These are phyloP conservation scores for Trididemnum nubilum DNA, from an alignment of 23 tunicate species.

Conservation along the genomic window DNA sequence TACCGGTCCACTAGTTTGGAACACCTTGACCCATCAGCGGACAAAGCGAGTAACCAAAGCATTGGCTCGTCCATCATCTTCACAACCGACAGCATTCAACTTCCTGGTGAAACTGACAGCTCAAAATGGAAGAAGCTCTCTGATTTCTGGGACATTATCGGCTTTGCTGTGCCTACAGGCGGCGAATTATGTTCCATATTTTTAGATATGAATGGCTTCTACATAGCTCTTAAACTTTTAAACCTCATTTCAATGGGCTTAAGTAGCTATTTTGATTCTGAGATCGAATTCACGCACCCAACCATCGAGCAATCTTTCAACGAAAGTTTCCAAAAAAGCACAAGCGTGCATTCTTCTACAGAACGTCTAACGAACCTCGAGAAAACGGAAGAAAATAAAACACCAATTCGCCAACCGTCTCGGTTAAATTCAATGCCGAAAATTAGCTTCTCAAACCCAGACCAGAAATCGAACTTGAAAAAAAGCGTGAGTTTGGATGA, in stretches of 20 bases:
- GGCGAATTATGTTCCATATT: constrained; percentile 40
- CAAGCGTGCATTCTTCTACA: constrained; percentile 10
- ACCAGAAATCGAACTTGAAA: neutral
- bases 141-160: constrained; percentile 47
- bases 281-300: constrained; percentile 27
- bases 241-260: constrained; percentile 45
- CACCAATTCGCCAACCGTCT: neutral
- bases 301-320: constrained; percentile 42
- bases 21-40: constrained; percentile 31
- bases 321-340: constrained; percentile 18
- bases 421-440: constrained; percentile 11
- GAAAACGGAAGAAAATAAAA: neutral
- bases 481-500: constrained; percentile 22
- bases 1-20: constrained; percentile 62
- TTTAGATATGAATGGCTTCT: constrained; percentile 56
- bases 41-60: constrained; percentile 24
- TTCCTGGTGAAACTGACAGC: constrained; percentile 48
- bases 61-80: constrained; percentile 23
- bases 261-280: constrained; percentile 28
- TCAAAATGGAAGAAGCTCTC: constrained; percentile 34
- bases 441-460: neutral
- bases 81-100: constrained; percentile 39
- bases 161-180: constrained; percentile 55
- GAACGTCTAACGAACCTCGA: neutral
- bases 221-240: constrained; percentile 48